A percentile compares a stretch with the other conserved stretches of the same genome.
Evolutionary conservation across 2,113 vertebrate genomes (phyloP).

Genomic region (Paracanthobrama guichenoti): DNA sequence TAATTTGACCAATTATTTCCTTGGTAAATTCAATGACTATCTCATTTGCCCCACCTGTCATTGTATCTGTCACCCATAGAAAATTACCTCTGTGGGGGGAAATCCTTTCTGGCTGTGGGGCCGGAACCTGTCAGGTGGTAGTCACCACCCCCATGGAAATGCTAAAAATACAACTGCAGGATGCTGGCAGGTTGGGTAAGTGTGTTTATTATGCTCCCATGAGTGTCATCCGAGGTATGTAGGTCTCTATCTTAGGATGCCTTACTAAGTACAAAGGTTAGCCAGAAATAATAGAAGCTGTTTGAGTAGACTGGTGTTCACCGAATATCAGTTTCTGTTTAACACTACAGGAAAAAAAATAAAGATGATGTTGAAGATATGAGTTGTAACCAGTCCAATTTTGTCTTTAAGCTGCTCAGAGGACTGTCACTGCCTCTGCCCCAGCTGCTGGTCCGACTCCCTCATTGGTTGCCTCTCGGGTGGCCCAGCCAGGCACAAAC

Average conservation of each 20-base stretch:
- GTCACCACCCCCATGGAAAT: slow-evolving; percentile 85
- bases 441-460: slow-evolving; percentile 57
- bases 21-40: not conserved
- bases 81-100: slow-evolving; percentile 77
- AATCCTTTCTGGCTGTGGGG: slow-evolving; percentile 80
- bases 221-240: slow-evolving; percentile 18
- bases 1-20: not conserved
- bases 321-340: not conserved
- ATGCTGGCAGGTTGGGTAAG: slow-evolving; percentile 79
- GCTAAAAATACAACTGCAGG: slow-evolving; percentile 88
- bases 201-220: not conserved
- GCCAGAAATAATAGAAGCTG: slow-evolving; percentile 3
- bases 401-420: slow-evolving; percentile 68
- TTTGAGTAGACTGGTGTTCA: no score
- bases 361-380: not conserved
- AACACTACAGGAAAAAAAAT: not conserved
- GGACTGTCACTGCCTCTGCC: slow-evolving; percentile 56
- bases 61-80: slow-evolving; percentile 55
- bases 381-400: not conserved
- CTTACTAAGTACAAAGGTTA: slow-evolving; percentile 25
- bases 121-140: slow-evolving; percentile 81
- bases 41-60: slow-evolving; percentile 1
- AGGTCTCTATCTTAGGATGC: not conserved
- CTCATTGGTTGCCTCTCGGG: slow-evolving; percentile 48
- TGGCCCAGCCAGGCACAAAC: slow-evolving; percentile 8